phyloP scores from a whole-genome alignment of 2,797 vertebrate genomes.

The Peromyscus aztecus region DNA sequence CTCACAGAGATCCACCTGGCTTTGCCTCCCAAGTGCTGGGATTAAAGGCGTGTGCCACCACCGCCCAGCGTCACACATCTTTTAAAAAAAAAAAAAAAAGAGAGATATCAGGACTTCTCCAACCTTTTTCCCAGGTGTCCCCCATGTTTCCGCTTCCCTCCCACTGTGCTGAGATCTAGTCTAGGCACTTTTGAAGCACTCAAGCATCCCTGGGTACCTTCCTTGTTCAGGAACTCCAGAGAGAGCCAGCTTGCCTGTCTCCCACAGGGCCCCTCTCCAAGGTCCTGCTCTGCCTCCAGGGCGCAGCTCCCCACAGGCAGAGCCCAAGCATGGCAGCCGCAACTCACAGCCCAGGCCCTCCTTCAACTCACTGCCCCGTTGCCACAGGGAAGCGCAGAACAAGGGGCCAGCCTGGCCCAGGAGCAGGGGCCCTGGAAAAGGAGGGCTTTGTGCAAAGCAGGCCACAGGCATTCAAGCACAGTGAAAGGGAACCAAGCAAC shows the following conservation, averaged over 20 bases:
- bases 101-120: background rate
- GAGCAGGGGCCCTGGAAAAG: conserved; percentile 44
- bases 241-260: background rate
- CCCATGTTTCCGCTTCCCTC: background rate
- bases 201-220: background rate
- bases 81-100: background rate
- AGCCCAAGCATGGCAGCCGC: background rate
- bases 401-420: background rate
- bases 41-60: too few species aligned
- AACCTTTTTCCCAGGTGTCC: background rate
- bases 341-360: background rate
- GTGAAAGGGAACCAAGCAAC: conserved; percentile 74
- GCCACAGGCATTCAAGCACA: conserved; percentile 52
- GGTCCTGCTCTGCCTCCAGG: background rate
- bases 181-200: background rate
- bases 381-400: background rate
- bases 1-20: too few species aligned
- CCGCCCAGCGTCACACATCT: too few species aligned
- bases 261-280: background rate
- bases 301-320: background rate
- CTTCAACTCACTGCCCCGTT: background rate
- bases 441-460: conserved; percentile 78
- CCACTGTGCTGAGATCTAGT: background rate
- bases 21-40: too few species aligned
- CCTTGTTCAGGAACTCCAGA: background rate